Conservation (phyloP, 2,888 invertebrate species). For the Alloplasta piceator region DNA sequence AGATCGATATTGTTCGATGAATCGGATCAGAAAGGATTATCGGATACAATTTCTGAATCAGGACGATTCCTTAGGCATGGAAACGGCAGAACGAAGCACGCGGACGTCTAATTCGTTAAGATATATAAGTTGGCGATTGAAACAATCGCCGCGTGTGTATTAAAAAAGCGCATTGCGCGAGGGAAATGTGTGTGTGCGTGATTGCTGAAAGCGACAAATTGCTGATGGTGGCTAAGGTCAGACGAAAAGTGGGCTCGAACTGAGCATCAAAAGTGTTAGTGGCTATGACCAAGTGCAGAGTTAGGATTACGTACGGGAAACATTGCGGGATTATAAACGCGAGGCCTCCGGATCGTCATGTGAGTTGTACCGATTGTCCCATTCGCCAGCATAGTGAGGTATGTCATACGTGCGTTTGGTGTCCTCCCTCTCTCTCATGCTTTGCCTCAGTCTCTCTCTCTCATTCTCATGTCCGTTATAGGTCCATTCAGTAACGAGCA, state of each 20-base stretch:
- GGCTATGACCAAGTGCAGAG: slow-evolving; percentile 19
- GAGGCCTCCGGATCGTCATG: slow-evolving; percentile 43
- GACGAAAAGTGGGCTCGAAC: slow-evolving; percentile 63
- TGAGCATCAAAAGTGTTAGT: slow-evolving; percentile 47
- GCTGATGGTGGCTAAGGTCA: slow-evolving; percentile 62
- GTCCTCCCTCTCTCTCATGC: slow-evolving; percentile 48
- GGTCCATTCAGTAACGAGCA: slow-evolving; percentile 61
- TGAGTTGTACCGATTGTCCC: slow-evolving; percentile 64
- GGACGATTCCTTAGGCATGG: too few relatives aligned
- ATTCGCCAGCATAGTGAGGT: slow-evolving; percentile 42
- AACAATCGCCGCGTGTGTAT: slow-evolving; percentile 28
- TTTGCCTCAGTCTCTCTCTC: slow-evolving; percentile 44
- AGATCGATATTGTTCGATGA: too few relatives aligned
- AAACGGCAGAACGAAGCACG: background rate
- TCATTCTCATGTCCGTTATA: slow-evolving; percentile 31
- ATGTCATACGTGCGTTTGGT: background rate
- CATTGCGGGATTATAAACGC: slow-evolving; percentile 29
- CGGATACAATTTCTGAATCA: too few relatives aligned
- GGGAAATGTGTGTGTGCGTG: background rate
- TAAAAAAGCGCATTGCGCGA: slow-evolving; percentile 19
- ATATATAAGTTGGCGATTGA: slow-evolving; percentile 35
- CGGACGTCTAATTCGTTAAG: background rate
- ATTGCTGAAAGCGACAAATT: slow-evolving; percentile 24
- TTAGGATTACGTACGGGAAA: slow-evolving; percentile 58
- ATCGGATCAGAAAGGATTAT: too few relatives aligned